Evolutionary conservation across 2,797 vertebrate species (phyloP).

Genomic region (Adelosebastes latens): DNA sequence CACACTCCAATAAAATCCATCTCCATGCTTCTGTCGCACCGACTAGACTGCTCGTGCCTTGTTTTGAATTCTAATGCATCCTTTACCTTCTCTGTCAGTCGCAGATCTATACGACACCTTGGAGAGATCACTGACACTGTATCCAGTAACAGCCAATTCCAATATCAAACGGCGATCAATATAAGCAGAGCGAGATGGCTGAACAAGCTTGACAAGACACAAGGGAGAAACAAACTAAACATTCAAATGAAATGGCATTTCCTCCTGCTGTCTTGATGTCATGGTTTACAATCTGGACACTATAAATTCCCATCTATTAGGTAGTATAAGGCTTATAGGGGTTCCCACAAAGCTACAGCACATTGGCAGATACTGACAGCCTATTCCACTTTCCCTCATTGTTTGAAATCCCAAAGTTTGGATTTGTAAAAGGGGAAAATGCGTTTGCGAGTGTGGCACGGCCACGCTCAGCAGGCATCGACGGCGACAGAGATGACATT

Average conservation of each 20-base stretch:
- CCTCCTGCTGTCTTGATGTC: background rate
- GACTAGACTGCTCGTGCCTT: background rate
- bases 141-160: background rate
- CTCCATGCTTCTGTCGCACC: background rate
- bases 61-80: background rate
- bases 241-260: conserved; percentile 2
- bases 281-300: background rate
- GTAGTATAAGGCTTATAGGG: background rate
- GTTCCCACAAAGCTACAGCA: background rate
- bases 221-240: background rate
- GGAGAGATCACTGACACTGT: background rate
- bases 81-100: background rate
- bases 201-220: background rate
- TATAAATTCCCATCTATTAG: background rate
- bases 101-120: background rate
- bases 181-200: background rate
- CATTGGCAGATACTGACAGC: background rate
- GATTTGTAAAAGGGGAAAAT: background rate
- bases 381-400: background rate
- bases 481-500: conserved; percentile 32
- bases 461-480: conserved; percentile 6
- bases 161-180: background rate
- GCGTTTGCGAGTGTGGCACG: background rate
- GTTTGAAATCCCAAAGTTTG: conserved; percentile 17
- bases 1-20: background rate